Evolutionary conservation across 2,113 vertebrate genomes (phyloP).

Genomic region (Pygoscelis antarcticus): DNA sequence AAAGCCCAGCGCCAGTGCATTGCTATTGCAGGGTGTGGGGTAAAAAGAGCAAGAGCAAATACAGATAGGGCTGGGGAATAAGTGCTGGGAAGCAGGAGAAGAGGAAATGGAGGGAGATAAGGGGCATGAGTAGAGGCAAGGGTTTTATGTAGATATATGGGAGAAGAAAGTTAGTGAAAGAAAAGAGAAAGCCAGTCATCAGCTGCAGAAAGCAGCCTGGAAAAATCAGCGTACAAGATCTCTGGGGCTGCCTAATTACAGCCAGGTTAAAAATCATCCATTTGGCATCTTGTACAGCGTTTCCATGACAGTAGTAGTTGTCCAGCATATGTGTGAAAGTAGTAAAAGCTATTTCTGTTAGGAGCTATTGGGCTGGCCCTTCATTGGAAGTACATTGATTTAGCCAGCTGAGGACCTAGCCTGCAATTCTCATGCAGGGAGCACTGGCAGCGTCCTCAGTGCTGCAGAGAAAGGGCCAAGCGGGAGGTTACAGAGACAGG

Average conservation of each 20-base stretch:
- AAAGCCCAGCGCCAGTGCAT: background rate
- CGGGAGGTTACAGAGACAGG: background rate
- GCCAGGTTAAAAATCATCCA: background rate
- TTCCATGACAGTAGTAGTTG: background rate
- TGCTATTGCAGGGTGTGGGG: background rate
- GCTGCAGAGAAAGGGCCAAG: background rate
- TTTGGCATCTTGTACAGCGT: background rate
- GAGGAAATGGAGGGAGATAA: background rate
- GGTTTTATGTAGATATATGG: background rate
- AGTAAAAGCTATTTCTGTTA: background rate
- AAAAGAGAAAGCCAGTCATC: background rate
- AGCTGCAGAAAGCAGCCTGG: background rate
- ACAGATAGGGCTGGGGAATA: background rate
- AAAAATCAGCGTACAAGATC: background rate
- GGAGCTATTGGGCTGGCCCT: background rate
- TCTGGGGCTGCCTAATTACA: background rate
- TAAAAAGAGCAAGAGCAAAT: background rate
- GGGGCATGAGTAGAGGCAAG: background rate
- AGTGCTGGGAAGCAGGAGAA: background rate
- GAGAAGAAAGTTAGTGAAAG: background rate
- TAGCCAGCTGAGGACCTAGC: background rate
- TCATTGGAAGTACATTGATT: background rate
- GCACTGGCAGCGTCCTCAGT: background rate
- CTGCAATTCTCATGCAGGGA: background rate
- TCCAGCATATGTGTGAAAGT: background rate